phyloP scores from a whole-genome alignment of 1,140 invertebrate genomes.

The Drosophila takahashii region DNA sequence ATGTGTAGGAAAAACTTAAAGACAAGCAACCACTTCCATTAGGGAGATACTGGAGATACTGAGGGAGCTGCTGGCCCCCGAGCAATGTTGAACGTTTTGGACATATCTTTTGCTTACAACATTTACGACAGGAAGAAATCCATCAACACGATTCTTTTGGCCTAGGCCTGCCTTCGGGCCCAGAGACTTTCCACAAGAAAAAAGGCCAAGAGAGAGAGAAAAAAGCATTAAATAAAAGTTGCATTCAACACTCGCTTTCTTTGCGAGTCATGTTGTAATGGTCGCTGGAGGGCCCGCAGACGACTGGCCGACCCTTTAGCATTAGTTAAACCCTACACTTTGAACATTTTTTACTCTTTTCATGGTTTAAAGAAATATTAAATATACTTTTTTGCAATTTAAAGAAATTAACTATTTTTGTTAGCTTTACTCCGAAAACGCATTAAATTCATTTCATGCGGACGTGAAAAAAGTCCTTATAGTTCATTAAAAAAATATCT shows the following conservation, averaged over 20 bases:
- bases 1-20: conserved; percentile 14
- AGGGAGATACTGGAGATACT: conserved; percentile 19
- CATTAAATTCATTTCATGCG: too few relatives aligned
- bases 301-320: conserved; percentile 21
- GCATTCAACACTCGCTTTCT: conserved; percentile 81
- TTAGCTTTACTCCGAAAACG: too few relatives aligned
- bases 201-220: conserved; percentile 6
- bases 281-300: conserved; percentile 40
- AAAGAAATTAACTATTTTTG: background rate
- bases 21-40: conserved; percentile 16
- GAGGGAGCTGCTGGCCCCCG: conserved; percentile 14
- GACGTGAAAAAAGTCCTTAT: too few relatives aligned
- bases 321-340: conserved; percentile 33
- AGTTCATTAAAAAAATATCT: background rate
- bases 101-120: conserved; percentile 52
- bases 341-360: background rate
- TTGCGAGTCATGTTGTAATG: conserved; percentile 75
- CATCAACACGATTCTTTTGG: conserved; percentile 73
- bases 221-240: conserved; percentile 68
- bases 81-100: conserved; percentile 49
- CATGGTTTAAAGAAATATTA: too few relatives aligned
- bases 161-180: conserved; percentile 43
- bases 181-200: conserved; percentile 49
- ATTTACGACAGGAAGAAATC: conserved; percentile 82
- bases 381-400: too few relatives aligned